phyloP scores from a whole-genome alignment of 2,113 vertebrate genomes.

The Scortum barcoo region DNA sequence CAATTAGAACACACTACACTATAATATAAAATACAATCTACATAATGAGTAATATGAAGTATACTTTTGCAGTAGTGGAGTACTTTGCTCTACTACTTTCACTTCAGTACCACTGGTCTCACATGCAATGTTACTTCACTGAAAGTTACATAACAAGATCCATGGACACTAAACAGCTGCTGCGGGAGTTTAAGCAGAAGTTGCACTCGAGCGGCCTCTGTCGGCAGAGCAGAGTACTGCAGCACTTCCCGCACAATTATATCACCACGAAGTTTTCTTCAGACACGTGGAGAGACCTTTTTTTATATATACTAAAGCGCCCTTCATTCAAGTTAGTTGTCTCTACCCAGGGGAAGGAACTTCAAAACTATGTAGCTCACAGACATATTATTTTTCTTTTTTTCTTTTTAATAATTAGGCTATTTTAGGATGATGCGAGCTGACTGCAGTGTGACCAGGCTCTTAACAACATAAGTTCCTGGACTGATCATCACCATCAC shows the following conservation, averaged over 20 bases:
- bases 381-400: too few species aligned
- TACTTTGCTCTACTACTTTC: neutral
- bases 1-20: neutral
- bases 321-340: neutral
- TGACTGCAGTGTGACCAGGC: neutral
- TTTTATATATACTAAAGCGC: neutral
- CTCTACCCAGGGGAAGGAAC: neutral
- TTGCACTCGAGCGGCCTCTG: conserved; percentile 42
- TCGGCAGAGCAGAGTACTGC: conserved; percentile 34
- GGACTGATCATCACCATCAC: neutral
- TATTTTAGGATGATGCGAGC: neutral
- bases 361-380: neutral
- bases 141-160: neutral
- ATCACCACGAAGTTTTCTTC: neutral
- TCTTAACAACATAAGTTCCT: neutral
- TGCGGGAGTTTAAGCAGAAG: neutral
- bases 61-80: neutral
- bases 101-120: neutral
- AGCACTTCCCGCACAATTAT: neutral
- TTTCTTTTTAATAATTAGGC: neutral
- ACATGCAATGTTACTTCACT: neutral
- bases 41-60: neutral
- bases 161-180: neutral
- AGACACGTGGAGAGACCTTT: neutral
- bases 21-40: neutral